These are phyloP conservation scores for Eptesicus fuscus DNA, from an alignment of 2,113 vertebrate species.

Conservation along the genomic window DNA sequence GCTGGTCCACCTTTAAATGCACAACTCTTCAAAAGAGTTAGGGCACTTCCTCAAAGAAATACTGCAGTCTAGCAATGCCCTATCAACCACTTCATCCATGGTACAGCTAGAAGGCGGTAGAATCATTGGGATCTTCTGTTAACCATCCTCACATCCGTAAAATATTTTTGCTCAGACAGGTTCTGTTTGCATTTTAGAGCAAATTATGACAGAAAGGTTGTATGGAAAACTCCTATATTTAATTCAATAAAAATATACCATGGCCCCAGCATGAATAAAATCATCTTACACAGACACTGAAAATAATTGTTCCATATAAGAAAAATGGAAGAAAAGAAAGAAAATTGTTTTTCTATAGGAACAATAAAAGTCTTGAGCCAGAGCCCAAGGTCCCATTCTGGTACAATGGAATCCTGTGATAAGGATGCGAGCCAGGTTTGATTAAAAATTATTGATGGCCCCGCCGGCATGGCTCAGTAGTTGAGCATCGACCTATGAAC, in stretches of 20 bases:
- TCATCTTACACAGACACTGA: background rate
- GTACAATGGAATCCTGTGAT: background rate
- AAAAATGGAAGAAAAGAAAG: background rate
- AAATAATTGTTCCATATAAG: background rate
- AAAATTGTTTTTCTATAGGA: background rate
- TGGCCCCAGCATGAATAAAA: background rate
- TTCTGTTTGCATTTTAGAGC: constrained; percentile 5
- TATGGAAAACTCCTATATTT: background rate
- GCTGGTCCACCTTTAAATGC: background rate
- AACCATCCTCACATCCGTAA: background rate
- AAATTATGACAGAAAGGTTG: background rate
- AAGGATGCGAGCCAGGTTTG: background rate
- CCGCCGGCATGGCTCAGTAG: no score
- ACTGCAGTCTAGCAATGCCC: background rate
- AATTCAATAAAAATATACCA: constrained; percentile 24
- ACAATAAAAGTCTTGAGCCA: background rate
- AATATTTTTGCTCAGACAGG: background rate
- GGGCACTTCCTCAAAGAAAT: background rate
- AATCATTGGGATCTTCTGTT: background rate
- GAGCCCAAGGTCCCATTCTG: background rate
- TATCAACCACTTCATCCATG: background rate
- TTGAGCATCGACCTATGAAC: no score
- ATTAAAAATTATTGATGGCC: background rate
- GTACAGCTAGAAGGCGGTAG: background rate
- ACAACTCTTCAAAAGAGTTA: background rate